A percentile compares a stretch with the other conserved stretches of the same genome.
Evolutionary conservation across 2,113 vertebrate genomes (phyloP).

Genomic region (Laticauda colubrina): DNA sequence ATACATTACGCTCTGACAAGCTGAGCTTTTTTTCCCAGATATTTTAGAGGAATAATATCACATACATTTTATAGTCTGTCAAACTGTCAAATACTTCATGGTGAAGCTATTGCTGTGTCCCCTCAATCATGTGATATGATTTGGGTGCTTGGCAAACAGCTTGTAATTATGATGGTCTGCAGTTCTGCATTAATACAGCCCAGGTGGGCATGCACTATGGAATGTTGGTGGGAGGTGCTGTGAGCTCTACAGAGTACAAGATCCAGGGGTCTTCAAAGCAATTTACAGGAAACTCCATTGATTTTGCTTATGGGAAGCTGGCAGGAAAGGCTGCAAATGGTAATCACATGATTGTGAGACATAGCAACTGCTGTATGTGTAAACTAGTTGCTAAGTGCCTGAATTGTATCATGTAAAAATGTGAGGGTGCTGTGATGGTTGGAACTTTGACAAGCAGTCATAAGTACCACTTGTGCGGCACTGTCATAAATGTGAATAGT

Average conservation of each 20-base stretch:
- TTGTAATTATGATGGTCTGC: background rate
- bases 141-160: background rate
- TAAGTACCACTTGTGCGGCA: background rate
- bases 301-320: background rate
- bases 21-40: background rate
- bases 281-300: background rate
- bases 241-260: background rate
- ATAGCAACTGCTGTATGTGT: background rate
- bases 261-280: background rate
- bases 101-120: background rate
- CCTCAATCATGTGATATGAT: background rate
- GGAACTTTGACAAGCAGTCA: background rate
- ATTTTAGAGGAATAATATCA: background rate
- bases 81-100: background rate
- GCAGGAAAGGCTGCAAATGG: background rate
- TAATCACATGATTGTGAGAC: background rate
- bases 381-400: background rate
- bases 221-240: background rate
- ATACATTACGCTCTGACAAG: background rate
- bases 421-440: background rate
- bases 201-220: background rate
- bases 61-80: background rate
- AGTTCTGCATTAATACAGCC: background rate
- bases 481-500: background rate
- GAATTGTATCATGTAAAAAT: background rate